These are phyloP conservation scores for Zosterops pallidus DNA, from an alignment of 2,113 vertebrate genomes.

Conservation along the genomic window DNA sequence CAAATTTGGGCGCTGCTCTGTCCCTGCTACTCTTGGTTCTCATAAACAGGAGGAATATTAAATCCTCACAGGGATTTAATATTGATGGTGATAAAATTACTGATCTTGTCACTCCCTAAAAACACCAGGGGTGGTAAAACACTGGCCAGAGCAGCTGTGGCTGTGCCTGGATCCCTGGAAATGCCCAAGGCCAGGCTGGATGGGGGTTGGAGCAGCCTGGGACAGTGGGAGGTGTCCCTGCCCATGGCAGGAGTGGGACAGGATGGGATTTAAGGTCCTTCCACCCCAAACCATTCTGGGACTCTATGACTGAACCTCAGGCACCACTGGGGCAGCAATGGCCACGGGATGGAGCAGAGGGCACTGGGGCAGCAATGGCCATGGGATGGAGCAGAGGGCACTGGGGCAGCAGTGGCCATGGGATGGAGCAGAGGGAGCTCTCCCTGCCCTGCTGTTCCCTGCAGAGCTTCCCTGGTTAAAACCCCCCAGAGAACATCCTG, in stretches of 20 bases:
- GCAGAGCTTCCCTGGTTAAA: background rate
- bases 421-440: background rate
- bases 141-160: background rate
- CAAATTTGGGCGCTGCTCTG: background rate
- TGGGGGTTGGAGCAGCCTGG: background rate
- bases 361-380: no score
- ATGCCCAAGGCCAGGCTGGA: background rate
- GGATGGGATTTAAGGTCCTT: background rate
- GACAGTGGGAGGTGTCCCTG: background rate
- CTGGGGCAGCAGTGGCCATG: no score
- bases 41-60: background rate
- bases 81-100: background rate
- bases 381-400: no score
- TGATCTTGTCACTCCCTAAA: background rate
- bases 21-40: background rate
- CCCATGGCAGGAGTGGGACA: fast-evolving
- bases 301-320: background rate
- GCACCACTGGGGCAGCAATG: fast-evolving
- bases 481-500: background rate
- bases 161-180: background rate
- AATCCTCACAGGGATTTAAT: background rate
- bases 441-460: background rate
- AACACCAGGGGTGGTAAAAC: background rate
- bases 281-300: fast-evolving
- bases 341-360: background rate